Percentiles rank a stretch among this genome's conserved stretches.
These are phyloP conservation scores for Sesia bembeciformis DNA, from an alignment of 2,888 invertebrate genomes.

Conservation along the genomic window DNA sequence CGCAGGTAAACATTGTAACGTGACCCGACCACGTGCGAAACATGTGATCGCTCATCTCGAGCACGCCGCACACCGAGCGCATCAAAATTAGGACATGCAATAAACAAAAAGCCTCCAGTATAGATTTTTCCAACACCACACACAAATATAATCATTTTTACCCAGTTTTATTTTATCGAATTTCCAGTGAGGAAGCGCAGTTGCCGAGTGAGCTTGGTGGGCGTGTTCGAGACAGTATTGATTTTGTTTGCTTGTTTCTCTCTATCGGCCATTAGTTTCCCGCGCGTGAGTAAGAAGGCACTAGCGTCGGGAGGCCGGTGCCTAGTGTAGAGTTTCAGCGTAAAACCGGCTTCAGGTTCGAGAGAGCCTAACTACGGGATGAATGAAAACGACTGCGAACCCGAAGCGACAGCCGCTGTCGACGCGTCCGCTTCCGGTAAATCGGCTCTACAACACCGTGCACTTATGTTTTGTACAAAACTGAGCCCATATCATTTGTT, in stretches of 20 bases:
- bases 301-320: conserved; percentile 46
- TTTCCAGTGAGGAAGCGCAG: conserved; percentile 70
- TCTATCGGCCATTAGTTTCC: conserved; percentile 27
- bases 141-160: conserved; percentile 64
- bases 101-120: neutral
- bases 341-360: conserved; percentile 38
- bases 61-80: conserved; percentile 2
- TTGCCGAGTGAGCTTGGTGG: conserved; percentile 64
- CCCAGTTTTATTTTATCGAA: conserved; percentile 69
- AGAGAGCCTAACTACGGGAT: conserved; percentile 61
- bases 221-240: conserved; percentile 72
- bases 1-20: conserved; percentile 72
- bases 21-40: conserved; percentile 60
- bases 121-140: conserved; percentile 29
- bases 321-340: conserved; percentile 65
- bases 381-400: conserved; percentile 72
- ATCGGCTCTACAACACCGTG: conserved; percentile 66
- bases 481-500: conserved; percentile 6
- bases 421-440: conserved; percentile 70
- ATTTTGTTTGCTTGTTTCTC: conserved; percentile 58
- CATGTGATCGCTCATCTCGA: conserved; percentile 35
- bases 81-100: neutral
- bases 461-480: conserved; percentile 60
- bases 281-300: conserved; percentile 40
- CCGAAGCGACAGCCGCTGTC: conserved; percentile 69